These are phyloP conservation scores for Spermophilus dauricus DNA, from an alignment of 2,113 vertebrate genomes.

Conservation along the genomic window DNA sequence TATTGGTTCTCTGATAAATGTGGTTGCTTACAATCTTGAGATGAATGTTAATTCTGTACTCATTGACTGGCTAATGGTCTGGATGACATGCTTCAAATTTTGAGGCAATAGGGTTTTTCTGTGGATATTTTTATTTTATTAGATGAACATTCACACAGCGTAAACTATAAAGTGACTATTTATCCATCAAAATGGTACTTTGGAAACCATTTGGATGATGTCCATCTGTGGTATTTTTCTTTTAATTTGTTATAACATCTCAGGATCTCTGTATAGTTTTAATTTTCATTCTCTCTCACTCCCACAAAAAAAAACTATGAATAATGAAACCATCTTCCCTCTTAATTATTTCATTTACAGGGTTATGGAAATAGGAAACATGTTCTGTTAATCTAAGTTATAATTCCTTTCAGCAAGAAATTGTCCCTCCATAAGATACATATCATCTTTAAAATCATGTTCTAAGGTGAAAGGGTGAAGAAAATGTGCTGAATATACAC, in stretches of 20 bases:
- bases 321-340: slow-evolving; percentile 51
- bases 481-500: too few species aligned
- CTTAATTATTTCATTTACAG: slow-evolving; percentile 36
- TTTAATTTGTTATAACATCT: slow-evolving; percentile 59
- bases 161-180: slow-evolving; percentile 26
- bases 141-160: neutral
- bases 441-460: slow-evolving; percentile 49
- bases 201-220: slow-evolving; percentile 82
- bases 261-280: slow-evolving; percentile 56
- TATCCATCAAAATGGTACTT: slow-evolving; percentile 54
- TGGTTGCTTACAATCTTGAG: neutral
- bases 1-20: neutral
- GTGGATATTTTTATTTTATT: neutral
- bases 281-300: slow-evolving; percentile 10
- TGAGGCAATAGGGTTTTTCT: slow-evolving; percentile 28
- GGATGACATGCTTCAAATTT: slow-evolving; percentile 87
- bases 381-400: slow-evolving; percentile 26
- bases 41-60: slow-evolving; percentile 92
- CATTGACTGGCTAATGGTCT: slow-evolving; percentile 95
- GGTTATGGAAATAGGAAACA: slow-evolving; percentile 2
- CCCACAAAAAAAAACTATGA: neutral
- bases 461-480: neutral
- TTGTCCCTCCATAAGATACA: slow-evolving; percentile 21
- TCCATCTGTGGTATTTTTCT: slow-evolving; percentile 81
- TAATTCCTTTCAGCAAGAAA: slow-evolving; percentile 40